Evolutionary conservation across 2,888 invertebrate genomes (phyloP), one percentile per base, ranked within the genome.

Genomic region (Phrixothrix hirtus): DNA sequence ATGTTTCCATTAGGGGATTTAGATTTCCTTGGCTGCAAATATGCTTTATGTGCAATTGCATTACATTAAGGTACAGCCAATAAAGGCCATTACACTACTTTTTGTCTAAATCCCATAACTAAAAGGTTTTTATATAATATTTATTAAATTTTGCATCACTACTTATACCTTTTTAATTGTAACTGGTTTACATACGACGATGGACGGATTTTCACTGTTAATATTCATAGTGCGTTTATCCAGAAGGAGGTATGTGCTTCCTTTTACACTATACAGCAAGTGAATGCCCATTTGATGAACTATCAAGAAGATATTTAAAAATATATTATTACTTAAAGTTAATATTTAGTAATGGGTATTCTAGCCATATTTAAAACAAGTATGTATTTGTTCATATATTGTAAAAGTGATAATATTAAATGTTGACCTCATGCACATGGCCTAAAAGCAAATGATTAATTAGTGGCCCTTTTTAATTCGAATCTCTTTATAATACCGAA

Each of bases 171-270:
- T 12, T 35, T 34, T 11, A 17, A 39, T 46, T 37, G 26, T 73
- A 87, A 87, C 68, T 96, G 96, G 96, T 90, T 86, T 77, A 92
- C 92, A 72, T 96, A 87, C 77, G 95, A 96, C 74, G 96, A 96
- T 75, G 89, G 91, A 68, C 83, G 87, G 31, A 93, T 95, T 0
- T 82, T 83, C 1, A 84, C 86, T 60, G 83, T 91, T 29, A 77
- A 83, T 0, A 66, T 81, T 4, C 78, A 78, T 56, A 83, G 84
- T 6, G 57, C 58, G 15, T 10, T 15, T 7, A 32, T 66, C 2
- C 57, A 57, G 34, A 38, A 25, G 6, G 59, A 58, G 38, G 65
- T 62, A 21, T 67, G 64, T 50, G 63, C 63, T 32, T 62, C 66
- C 30, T 68, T 67, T 55, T 68, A 67, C 48, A 35, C 46, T 5